phyloP scores from a whole-genome alignment of 2,797 vertebrate species.

The Hippopotamyrus pictus region DNA sequence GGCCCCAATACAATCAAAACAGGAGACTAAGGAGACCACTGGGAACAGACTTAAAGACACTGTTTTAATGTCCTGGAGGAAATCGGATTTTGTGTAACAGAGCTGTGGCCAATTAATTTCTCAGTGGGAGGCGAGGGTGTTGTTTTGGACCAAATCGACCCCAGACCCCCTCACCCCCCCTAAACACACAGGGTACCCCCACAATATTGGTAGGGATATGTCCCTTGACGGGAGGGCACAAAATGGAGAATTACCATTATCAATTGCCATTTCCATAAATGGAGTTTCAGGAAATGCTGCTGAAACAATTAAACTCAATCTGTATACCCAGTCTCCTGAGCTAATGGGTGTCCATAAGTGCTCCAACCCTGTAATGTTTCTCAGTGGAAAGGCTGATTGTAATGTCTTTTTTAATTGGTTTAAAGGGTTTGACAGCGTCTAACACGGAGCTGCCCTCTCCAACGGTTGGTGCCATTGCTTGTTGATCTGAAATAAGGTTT shows the following conservation, averaged over 20 bases:
- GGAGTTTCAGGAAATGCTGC: not conserved
- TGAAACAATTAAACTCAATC: not conserved
- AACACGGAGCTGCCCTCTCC: not conserved
- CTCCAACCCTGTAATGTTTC: not conserved
- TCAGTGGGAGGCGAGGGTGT: not conserved
- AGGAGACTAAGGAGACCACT: not conserved
- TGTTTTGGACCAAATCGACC: not conserved
- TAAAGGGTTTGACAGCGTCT: not conserved
- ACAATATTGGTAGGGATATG: not conserved
- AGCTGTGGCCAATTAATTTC: not conserved
- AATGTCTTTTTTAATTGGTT: not conserved
- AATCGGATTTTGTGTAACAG: not conserved
- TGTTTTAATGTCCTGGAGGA: not conserved
- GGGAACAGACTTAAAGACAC: not conserved
- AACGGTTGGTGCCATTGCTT: not conserved
- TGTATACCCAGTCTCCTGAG: not conserved
- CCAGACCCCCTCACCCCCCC: not conserved
- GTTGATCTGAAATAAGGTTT: not conserved
- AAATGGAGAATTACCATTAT: not conserved
- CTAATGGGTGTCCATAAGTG: not conserved
- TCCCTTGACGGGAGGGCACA: not conserved
- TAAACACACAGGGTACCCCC: not conserved
- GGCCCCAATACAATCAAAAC: not conserved
- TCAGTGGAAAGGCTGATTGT: not conserved
- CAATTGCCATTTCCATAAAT: not conserved